Base-by-base conservation (phyloP, 2,113 vertebrate genomes). In the Zapus hudsonius region DNA sequence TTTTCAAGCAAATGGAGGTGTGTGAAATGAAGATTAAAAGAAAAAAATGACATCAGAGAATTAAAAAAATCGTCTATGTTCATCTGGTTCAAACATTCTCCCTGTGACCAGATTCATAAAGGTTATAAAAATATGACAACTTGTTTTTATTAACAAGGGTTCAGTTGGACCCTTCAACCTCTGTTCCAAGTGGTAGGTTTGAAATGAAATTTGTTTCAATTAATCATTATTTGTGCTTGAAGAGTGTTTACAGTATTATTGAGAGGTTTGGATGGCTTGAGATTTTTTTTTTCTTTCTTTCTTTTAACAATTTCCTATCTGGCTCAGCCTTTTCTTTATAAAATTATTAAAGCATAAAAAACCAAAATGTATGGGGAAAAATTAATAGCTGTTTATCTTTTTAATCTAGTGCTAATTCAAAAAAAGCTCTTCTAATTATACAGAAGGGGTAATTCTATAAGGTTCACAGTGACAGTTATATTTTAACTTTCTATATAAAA, bases 11-110 rank as follows among this genome's bases (percentile, higher is more conserved):
- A 91, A 86, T 74, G 92, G 72, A 85, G 0, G 47, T 93, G 93
- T 95, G 87, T 44, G 89, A 89, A 92, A 89, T 94, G 75, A 95
- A 40, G 91, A 95, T 69, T 86, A 15, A 47, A 91, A 96, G 81
- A n/a, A n/a, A n/a, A 87, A 92, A 40, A 64, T 94, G 25, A 90
- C 72, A 85, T 66, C 92, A 85, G 89, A 85, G 64, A 95, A 95
- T 89, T n/a, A n/a, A 95, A 94, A 16, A 90, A 72, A 79, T 76
- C 38, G 8, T 90, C 73, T 79, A 89, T 92, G 95, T 83, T 94
- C 38, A 59, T 87, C 66, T 92, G 52, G 72, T 42, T 94, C 59
- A 94, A 93, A 87, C 73, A 93, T 80, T 87, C n/a, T 84, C 81
- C 93, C 76, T 93, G 42, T 83, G 20, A 47, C 15, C 55, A 86